Conservation (phyloP, 92 coral and sea anemone species). For the Umimayanthus chanpuru region DNA sequence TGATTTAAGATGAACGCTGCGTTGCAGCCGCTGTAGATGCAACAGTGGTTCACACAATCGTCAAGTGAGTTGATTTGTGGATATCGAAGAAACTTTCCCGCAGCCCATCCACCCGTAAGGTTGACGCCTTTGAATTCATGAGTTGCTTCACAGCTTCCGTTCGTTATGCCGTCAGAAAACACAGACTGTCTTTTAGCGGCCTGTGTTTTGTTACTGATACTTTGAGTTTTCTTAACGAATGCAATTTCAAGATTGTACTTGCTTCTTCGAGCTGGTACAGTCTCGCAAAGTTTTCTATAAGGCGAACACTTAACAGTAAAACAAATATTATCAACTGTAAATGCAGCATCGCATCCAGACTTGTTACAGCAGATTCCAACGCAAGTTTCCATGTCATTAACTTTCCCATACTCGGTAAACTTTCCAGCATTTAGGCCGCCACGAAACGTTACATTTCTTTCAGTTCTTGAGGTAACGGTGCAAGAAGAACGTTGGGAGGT, state of each 20-base stretch:
- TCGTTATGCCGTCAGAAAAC: constrained; percentile 40
- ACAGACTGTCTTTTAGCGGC: constrained; percentile 25
- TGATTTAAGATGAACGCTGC: constrained; percentile 72
- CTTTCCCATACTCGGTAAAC: constrained; percentile 68
- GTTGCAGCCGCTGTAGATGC: constrained; percentile 74
- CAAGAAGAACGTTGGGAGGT: constrained; percentile 19
- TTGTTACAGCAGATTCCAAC: constrained; percentile 69
- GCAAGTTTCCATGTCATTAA: constrained; percentile 58
- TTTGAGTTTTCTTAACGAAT: constrained; percentile 2
- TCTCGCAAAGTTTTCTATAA: constrained; percentile 64
- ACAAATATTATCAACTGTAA: constrained; percentile 69
- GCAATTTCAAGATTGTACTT: constrained; percentile 61
- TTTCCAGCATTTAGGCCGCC: constrained; percentile 90
- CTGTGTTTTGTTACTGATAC: constrained; percentile 16
- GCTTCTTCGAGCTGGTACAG: constrained; percentile 82
- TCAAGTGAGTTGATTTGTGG: constrained; percentile 62
- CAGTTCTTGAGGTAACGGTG: not conserved
- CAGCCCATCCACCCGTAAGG: constrained; percentile 84
- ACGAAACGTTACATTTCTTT: constrained; percentile 68
- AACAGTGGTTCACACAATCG: constrained; percentile 77
- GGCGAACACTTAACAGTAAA: constrained; percentile 75
- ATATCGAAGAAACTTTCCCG: constrained; percentile 87
- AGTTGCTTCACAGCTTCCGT: constrained; percentile 66
- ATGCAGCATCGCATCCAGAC: constrained; percentile 75
- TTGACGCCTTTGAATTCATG: constrained; percentile 72